A percentile compares a stretch with the other conserved stretches of the same genome.
Evolutionary conservation across 2,113 vertebrate species (phyloP).

Genomic region (Notiomystis cincta): DNA sequence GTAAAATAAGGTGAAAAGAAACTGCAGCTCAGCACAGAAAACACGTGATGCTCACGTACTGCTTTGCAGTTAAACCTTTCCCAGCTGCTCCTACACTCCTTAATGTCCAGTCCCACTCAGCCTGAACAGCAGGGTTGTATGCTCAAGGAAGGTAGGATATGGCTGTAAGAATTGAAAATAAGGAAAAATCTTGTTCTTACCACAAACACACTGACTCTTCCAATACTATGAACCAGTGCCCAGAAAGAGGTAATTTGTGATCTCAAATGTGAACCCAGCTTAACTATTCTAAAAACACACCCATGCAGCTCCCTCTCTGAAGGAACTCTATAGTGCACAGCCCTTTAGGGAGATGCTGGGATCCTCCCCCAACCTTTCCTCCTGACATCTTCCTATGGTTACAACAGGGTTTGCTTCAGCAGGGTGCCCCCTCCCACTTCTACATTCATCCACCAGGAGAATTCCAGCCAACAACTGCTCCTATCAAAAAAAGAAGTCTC

Average conservation of each 20-base stretch:
- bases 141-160: not conserved
- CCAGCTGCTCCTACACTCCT: not conserved
- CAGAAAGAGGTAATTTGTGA: not conserved
- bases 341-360: not conserved
- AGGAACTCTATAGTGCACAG: not conserved
- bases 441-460: not conserved
- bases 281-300: not conserved
- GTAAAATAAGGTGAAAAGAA: not conserved
- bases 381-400: not conserved
- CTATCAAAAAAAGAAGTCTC: slow-evolving; percentile 8
- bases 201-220: not conserved
- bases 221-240: not conserved
- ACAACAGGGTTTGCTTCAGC: not conserved
- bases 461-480: slow-evolving; percentile 26
- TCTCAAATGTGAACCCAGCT: not conserved
- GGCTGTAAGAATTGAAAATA: not conserved
- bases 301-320: not conserved
- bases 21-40: not conserved
- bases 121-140: not conserved
- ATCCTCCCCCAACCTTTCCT: not conserved
- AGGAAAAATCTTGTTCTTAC: not conserved
- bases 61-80: not conserved
- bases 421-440: not conserved
- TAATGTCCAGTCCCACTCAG: not conserved
- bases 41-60: not conserved